Percentiles rank a stretch among this genome's conserved stretches.
Conservation (phyloP, 1,140 invertebrate genomes). For the Caerostris extrusa region DNA sequence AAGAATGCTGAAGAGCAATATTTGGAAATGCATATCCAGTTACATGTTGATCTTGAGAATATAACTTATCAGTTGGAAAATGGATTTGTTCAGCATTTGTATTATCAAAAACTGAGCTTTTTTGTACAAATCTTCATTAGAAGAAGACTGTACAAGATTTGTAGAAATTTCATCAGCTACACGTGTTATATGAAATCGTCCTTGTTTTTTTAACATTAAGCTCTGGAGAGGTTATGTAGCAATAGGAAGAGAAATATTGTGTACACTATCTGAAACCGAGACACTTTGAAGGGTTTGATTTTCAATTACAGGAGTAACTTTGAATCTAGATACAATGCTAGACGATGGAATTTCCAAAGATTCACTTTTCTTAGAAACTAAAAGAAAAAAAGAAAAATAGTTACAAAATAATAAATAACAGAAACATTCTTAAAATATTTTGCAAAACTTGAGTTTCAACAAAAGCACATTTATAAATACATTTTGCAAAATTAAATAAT, state of each 20-base stretch:
- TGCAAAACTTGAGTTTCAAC: too few species aligned
- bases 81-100: neutral
- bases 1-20: conserved; percentile 39
- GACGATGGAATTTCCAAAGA: neutral
- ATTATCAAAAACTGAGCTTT: neutral
- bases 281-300: neutral
- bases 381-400: neutral
- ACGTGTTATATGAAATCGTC: conserved; percentile 71
- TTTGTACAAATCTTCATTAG: neutral
- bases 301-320: conserved; percentile 74
- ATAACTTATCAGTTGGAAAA: neutral
- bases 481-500: too few species aligned
- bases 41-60: neutral
- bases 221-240: neutral
- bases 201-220: conserved; percentile 68
- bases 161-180: conserved; percentile 46
- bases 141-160: conserved; percentile 13
- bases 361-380: neutral
- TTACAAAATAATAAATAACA: neutral
- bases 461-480: too few species aligned
- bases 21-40: neutral
- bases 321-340: conserved; percentile 61
- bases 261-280: neutral
- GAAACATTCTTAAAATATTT: too few species aligned
- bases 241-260: neutral